phyloP scores from a whole-genome alignment of 1,140 invertebrate genomes.

The Agrypnia vestita region DNA sequence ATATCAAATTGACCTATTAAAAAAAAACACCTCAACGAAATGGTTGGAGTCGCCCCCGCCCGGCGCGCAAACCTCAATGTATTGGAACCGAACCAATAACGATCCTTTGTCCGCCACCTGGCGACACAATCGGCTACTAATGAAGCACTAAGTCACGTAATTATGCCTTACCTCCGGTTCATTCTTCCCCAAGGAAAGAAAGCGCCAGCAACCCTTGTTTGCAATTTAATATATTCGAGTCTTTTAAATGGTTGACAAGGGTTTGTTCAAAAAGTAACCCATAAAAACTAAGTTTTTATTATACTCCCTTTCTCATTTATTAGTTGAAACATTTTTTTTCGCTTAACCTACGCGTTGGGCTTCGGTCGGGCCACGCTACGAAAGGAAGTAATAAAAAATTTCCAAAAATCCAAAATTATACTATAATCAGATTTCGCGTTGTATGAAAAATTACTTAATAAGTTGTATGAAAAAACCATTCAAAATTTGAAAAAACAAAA shows the following conservation, averaged over 20 bases:
- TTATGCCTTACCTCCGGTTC: constrained; percentile 1
- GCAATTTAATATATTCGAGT: neutral
- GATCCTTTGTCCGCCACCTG: constrained; percentile 51
- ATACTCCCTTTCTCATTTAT: too few species aligned
- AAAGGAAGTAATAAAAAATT: too few species aligned
- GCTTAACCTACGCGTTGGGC: too few species aligned
- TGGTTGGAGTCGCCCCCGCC: neutral
- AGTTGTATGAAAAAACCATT: too few species aligned
- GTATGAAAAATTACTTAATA: too few species aligned
- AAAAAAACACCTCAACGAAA: neutral
- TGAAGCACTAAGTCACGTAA: constrained; percentile 55
- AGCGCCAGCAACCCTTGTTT: constrained; percentile 2
- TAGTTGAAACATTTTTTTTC: too few species aligned
- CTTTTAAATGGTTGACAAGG: neutral
- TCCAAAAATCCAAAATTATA: too few species aligned
- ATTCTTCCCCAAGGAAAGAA: neutral
- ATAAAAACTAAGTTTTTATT: too few species aligned
- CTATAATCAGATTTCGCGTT: too few species aligned
- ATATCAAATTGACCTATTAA: constrained; percentile 14
- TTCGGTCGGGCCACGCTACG: too few species aligned
- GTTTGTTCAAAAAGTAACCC: too few species aligned
- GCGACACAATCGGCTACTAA: constrained; percentile 59
- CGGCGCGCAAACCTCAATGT: constrained; percentile 42
- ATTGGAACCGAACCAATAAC: constrained; percentile 56
- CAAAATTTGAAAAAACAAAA: too few species aligned